These are phyloP conservation scores for Amazona guildingii DNA, from an alignment of 2,113 vertebrate genomes.

Conservation along the genomic window DNA sequence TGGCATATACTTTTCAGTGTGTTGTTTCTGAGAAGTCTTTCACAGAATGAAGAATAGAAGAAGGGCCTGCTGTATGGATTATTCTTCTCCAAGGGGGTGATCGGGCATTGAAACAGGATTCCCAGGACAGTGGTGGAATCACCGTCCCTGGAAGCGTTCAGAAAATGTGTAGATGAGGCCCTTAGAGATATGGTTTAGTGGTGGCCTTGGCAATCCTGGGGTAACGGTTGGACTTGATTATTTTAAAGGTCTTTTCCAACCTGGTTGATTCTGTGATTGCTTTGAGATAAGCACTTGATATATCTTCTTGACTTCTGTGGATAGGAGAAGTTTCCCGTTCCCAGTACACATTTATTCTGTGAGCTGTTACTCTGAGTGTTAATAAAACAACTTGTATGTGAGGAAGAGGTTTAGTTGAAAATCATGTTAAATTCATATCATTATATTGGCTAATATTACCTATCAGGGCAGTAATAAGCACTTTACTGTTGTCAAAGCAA, in stretches of 20 bases:
- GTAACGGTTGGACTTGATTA: background rate
- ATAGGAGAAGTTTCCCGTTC: background rate
- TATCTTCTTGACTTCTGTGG: background rate
- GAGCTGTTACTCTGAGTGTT: background rate
- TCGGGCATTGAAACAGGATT: background rate
- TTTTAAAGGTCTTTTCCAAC: background rate
- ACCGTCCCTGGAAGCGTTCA: background rate
- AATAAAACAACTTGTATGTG: background rate
- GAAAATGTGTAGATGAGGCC: background rate
- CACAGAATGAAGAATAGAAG: background rate
- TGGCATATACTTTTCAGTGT: background rate
- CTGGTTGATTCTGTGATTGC: background rate
- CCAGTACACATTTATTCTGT: background rate
- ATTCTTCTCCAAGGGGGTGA: background rate
- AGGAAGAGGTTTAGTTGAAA: background rate
- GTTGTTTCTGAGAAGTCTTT: background rate
- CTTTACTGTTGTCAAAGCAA: background rate
- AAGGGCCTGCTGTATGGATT: background rate
- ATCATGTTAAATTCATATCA: background rate
- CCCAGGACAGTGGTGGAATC: background rate
- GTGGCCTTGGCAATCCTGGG: background rate
- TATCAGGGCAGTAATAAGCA: background rate
- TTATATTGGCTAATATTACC: background rate
- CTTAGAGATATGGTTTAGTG: background rate
- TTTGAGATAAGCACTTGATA: background rate